Evolutionary conservation across 2,888 invertebrate genomes (phyloP).

Genomic region (Podabrus alpinus): DNA sequence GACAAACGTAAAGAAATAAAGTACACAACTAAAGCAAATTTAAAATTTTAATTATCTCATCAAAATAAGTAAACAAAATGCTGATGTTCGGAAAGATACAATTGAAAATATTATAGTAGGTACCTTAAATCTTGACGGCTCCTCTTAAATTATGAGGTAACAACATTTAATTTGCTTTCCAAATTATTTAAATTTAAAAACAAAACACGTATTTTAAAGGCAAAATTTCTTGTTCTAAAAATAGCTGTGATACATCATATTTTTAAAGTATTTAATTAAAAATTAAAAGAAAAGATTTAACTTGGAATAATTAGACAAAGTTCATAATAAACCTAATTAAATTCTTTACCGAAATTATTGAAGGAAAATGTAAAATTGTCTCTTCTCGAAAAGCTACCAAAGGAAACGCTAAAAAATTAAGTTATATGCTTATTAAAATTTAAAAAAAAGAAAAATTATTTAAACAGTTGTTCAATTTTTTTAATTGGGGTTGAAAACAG

Average conservation of each 20-base stretch:
- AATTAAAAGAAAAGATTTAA: constrained; percentile 18
- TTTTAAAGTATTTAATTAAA: constrained; percentile 14
- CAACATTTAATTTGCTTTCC: no score
- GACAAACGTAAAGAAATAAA: background rate
- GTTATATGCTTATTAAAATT: background rate
- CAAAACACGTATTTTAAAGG: background rate
- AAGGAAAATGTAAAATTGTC: background rate
- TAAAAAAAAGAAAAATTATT: background rate
- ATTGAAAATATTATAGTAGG: background rate
- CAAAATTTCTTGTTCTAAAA: background rate
- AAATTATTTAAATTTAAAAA: background rate
- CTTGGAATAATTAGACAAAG: constrained; percentile 23
- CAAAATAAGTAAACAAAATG: background rate
- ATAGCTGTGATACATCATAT: background rate
- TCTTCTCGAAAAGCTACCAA: background rate
- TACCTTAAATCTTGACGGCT: no score
- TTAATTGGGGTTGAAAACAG: background rate
- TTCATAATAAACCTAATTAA: constrained; percentile 25
- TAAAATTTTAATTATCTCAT: background rate
- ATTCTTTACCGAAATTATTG: constrained; percentile 2
- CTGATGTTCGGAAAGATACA: background rate
- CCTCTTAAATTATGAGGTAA: no score
- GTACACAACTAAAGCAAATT: background rate
- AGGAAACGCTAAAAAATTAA: background rate
- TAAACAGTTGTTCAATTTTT: background rate